phyloP scores from a whole-genome alignment of 2,113 vertebrate species.

The Halcyon senegalensis region DNA sequence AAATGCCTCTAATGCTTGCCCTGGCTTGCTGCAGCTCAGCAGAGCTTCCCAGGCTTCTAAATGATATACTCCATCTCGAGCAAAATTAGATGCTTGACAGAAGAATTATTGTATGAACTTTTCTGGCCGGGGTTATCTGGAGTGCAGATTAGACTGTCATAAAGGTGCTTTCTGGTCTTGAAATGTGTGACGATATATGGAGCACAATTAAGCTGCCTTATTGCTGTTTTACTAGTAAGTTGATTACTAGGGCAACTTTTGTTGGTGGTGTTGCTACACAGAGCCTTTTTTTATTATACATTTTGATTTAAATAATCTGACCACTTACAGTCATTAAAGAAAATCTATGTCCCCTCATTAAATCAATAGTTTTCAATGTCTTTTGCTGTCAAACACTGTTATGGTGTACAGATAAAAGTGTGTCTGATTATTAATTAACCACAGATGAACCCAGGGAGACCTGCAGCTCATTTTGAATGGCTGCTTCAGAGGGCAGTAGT shows the following conservation, averaged over 20 bases:
- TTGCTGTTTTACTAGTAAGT: background rate
- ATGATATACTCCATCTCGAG: background rate
- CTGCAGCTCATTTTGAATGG: background rate
- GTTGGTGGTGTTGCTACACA: background rate
- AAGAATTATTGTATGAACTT: background rate
- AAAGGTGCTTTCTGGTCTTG: background rate
- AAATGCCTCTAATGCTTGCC: background rate
- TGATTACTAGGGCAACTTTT: slow-evolving; percentile 14
- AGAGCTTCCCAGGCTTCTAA: background rate
- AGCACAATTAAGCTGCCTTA: background rate
- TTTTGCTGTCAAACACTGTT: background rate
- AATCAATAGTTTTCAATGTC: background rate
- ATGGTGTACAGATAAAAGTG: background rate
- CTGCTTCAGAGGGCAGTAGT: background rate
- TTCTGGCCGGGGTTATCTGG: background rate
- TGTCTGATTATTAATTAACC: slow-evolving; percentile 39
- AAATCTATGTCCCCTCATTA: background rate
- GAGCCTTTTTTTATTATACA: background rate
- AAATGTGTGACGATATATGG: background rate
- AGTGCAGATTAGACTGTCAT: slow-evolving; percentile 1
- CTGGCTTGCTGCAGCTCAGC: background rate
- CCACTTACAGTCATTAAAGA: background rate
- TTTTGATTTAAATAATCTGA: slow-evolving; percentile 14
- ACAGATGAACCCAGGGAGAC: background rate
- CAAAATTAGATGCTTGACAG: slow-evolving; percentile 8